Conservation (phyloP, 2,113 vertebrate genomes). For the Turdus rufiventris region DNA sequence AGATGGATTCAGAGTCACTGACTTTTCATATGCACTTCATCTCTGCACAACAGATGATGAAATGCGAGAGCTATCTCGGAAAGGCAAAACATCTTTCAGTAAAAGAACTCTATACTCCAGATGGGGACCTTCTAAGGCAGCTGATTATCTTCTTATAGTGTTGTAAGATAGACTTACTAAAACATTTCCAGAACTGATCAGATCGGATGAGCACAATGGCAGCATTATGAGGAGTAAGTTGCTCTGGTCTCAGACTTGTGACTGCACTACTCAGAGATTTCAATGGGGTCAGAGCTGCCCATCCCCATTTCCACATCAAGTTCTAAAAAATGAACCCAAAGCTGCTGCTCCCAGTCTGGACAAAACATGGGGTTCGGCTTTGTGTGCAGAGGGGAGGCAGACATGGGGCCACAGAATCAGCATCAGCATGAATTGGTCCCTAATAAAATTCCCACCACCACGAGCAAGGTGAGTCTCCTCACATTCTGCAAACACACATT, state of each 20-base stretch:
- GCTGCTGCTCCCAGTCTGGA: not conserved
- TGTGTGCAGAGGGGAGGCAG: not conserved
- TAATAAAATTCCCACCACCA: not conserved
- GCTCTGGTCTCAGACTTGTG: conserved; percentile 42
- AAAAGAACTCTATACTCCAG: conserved; percentile 86
- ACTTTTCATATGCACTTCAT: conserved; percentile 89
- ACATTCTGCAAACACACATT: not conserved
- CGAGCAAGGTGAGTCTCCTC: not conserved
- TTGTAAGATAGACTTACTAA: conserved; percentile 80
- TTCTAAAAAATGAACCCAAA: not conserved
- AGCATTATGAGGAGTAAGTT: conserved; percentile 71
- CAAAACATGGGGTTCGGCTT: fast-evolving
- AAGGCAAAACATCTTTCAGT: conserved; percentile 82
- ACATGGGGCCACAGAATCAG: not conserved
- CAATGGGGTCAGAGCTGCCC: conserved; percentile 35
- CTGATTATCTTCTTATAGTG: conserved; percentile 81
- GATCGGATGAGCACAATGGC: conserved; percentile 73
- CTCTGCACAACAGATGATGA: conserved; percentile 94
- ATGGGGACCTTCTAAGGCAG: conserved; percentile 90
- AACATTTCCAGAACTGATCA: conserved; percentile 79
- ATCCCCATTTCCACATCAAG: conserved; percentile 41
- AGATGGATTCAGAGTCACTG: conserved; percentile 97
- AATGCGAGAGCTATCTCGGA: conserved; percentile 89
- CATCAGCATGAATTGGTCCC: not conserved
- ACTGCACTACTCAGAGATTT: conserved; percentile 56